phyloP scores from a whole-genome alignment of 2,888 invertebrate species.

The Desoria tigrina region DNA sequence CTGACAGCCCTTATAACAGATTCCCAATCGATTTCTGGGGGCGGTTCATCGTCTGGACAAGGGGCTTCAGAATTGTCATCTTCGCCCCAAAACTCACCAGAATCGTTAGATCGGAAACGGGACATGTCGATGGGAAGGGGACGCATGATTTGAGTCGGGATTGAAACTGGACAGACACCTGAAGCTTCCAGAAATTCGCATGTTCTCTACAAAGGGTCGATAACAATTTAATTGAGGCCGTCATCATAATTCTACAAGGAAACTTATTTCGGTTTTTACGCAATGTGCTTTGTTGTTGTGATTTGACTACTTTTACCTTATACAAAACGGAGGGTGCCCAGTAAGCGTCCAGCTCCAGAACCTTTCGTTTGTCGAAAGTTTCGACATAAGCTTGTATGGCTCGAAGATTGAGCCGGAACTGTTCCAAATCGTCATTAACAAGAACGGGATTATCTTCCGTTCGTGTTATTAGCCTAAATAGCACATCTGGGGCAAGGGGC shows the following conservation, averaged over 20 bases:
- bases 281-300: no score
- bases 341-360: conserved; percentile 46
- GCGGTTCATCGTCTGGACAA: conserved; percentile 34
- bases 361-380: conserved; percentile 38
- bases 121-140: neutral
- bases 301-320: no score
- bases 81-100: conserved; percentile 18
- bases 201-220: conserved; percentile 23
- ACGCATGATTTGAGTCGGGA: conserved; percentile 36
- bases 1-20: conserved; percentile 35
- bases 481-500: conserved; percentile 27
- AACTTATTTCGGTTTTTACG: neutral
- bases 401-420: conserved; percentile 29
- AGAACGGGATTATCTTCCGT: conserved; percentile 43
- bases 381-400: conserved; percentile 41
- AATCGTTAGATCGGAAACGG: neutral
- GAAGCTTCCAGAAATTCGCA: conserved; percentile 34
- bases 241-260: neutral
- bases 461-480: conserved; percentile 40
- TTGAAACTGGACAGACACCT: conserved; percentile 35
- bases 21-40: conserved; percentile 39
- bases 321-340: conserved; percentile 37
- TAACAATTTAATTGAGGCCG: neutral
- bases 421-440: conserved; percentile 43
- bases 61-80: conserved; percentile 10